Evolutionary conservation across 2,797 vertebrate genomes (phyloP).

Genomic region (Falco cherrug): DNA sequence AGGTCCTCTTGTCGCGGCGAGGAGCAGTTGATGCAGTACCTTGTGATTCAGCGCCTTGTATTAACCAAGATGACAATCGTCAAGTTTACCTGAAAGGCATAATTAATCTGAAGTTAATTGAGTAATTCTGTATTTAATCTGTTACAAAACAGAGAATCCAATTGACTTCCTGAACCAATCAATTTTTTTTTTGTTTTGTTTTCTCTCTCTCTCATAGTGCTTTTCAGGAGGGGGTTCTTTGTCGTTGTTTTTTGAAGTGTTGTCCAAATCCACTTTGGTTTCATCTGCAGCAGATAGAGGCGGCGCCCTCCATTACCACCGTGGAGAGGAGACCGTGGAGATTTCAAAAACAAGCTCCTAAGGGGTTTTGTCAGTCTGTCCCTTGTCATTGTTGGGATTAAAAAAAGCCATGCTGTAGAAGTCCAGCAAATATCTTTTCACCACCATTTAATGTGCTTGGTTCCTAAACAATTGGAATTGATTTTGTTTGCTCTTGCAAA

Average conservation of each 20-base stretch:
- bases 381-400: background rate
- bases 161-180: conserved; percentile 10
- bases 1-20: background rate
- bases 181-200: background rate
- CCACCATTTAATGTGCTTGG: background rate
- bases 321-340: background rate
- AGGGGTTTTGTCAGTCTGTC: background rate
- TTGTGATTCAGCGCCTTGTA: background rate
- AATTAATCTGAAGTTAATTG: conserved; percentile 43
- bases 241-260: background rate
- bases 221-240: background rate
- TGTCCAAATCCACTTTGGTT: background rate
- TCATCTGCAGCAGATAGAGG: background rate
- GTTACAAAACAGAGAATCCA: background rate
- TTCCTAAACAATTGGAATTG: conserved; percentile 68
- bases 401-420: conserved; percentile 8
- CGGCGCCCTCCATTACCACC: fast-evolving
- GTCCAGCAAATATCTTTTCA: conserved; percentile 31
- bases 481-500: conserved; percentile 73
- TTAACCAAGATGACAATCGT: background rate
- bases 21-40: background rate
- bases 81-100: background rate
- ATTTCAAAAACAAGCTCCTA: background rate
- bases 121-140: conserved; percentile 42
- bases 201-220: background rate